Percentiles rank a stretch among this genome's conserved stretches.
phyloP scores from a whole-genome alignment of 2,797 vertebrate species.

The Melanotaenia trifasciata region DNA sequence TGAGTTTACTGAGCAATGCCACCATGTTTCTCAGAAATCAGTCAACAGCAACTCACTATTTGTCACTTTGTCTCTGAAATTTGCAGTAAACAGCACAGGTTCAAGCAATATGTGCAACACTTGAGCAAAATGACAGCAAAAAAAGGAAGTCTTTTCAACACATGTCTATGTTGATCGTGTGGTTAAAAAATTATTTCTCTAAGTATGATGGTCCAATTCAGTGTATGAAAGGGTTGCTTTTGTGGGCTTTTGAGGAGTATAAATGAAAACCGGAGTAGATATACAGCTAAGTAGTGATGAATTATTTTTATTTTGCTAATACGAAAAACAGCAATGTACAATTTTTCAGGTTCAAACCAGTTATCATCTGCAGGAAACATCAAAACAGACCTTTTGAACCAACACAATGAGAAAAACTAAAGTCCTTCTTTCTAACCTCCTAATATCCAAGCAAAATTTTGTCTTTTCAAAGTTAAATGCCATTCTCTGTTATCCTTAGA shows the following conservation, averaged over 20 bases:
- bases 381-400: slow-evolving; percentile 5
- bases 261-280: neutral
- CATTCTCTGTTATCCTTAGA: neutral
- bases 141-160: too few species aligned
- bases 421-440: neutral
- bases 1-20: too few species aligned
- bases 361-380: slow-evolving; percentile 3
- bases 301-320: neutral
- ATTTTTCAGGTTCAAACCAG: neutral
- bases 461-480: neutral
- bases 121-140: too few species aligned
- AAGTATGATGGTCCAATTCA: too few species aligned
- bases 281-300: neutral
- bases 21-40: too few species aligned
- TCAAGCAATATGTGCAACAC: too few species aligned
- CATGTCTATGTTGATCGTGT: too few species aligned
- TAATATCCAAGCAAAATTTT: neutral
- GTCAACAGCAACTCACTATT: too few species aligned
- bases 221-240: neutral
- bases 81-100: too few species aligned
- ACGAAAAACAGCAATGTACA: neutral
- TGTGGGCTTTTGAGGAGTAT: neutral
- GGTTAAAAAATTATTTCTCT: too few species aligned
- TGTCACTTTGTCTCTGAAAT: too few species aligned
- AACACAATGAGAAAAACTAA: neutral